Evolutionary conservation across 2,797 vertebrate genomes (phyloP).

Genomic region (Hydrocynus forskahlii): DNA sequence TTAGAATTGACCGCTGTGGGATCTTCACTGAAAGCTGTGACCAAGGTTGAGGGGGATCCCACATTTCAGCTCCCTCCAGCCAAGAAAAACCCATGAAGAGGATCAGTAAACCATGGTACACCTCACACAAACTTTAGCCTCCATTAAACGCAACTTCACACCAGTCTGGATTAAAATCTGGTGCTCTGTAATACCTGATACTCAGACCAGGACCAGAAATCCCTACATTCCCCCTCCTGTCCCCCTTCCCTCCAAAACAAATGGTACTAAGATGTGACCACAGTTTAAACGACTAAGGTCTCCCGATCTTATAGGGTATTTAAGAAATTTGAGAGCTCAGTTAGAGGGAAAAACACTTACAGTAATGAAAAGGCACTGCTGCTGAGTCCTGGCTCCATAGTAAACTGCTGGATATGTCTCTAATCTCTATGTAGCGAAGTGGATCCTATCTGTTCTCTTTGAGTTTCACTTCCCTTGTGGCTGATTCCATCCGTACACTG

Average conservation of each 20-base stretch:
- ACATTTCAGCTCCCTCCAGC: background rate
- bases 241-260: too few relatives aligned
- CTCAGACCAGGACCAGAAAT: too few relatives aligned
- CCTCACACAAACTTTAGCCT: background rate
- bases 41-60: too few relatives aligned
- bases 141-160: background rate
- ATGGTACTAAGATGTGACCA: too few relatives aligned
- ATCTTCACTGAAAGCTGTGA: too few relatives aligned
- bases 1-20: too few relatives aligned
- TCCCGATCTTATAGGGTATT: too few relatives aligned
- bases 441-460: background rate
- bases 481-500: background rate
- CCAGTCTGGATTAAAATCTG: background rate
- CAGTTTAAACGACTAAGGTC: too few relatives aligned
- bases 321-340: background rate
- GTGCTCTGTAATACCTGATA: background rate
- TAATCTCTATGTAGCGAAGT: background rate
- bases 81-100: background rate
- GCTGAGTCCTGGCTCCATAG: background rate
- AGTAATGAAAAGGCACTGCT: background rate
- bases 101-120: too few relatives aligned
- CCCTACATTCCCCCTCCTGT: too few relatives aligned
- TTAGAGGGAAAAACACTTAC: slow-evolving; percentile 4
- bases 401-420: background rate
- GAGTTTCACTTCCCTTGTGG: background rate